These are phyloP conservation scores for Synanthedon vespiformis DNA, from an alignment of 2,888 invertebrate species.

Conservation along the genomic window DNA sequence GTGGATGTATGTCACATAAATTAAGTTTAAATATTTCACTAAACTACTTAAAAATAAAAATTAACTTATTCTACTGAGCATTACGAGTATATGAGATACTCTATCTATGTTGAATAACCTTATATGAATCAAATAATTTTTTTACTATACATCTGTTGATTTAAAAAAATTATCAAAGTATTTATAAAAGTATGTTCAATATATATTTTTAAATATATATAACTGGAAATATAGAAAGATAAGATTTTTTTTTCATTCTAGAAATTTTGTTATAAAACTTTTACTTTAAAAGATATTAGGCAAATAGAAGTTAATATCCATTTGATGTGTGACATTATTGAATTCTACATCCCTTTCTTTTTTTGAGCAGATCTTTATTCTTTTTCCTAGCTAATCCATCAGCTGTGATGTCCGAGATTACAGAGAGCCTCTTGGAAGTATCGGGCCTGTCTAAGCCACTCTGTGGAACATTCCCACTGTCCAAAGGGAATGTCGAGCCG, in stretches of 20 bases:
- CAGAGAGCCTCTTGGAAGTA: slow-evolving; percentile 48
- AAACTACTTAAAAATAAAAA: too few relatives aligned
- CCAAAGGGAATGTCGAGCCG: slow-evolving; percentile 44
- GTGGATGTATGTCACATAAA: too few relatives aligned
- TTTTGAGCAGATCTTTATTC: slow-evolving; percentile 49
- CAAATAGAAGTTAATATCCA: background rate
- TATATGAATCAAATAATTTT: too few relatives aligned
- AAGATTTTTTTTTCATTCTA: background rate
- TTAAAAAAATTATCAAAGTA: too few relatives aligned
- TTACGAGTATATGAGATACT: too few relatives aligned
- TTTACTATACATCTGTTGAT: too few relatives aligned
- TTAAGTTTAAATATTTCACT: too few relatives aligned
- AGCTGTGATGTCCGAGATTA: slow-evolving; percentile 59
- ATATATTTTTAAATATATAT: too few relatives aligned
- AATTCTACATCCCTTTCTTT: slow-evolving; percentile 59
- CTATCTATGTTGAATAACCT: too few relatives aligned
- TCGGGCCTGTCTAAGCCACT: slow-evolving; percentile 27
- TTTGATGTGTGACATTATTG: slow-evolving; percentile 24
- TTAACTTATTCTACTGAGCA: too few relatives aligned
- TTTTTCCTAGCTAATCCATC: slow-evolving; percentile 58
- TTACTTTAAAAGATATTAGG: background rate
- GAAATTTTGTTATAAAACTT: background rate
- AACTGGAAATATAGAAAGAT: too few relatives aligned
- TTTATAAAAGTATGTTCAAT: too few relatives aligned
- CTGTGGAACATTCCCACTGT: slow-evolving; percentile 17